Evolutionary conservation across 2,888 invertebrate species (phyloP).

Genomic region (Hypomecis atomaria): DNA sequence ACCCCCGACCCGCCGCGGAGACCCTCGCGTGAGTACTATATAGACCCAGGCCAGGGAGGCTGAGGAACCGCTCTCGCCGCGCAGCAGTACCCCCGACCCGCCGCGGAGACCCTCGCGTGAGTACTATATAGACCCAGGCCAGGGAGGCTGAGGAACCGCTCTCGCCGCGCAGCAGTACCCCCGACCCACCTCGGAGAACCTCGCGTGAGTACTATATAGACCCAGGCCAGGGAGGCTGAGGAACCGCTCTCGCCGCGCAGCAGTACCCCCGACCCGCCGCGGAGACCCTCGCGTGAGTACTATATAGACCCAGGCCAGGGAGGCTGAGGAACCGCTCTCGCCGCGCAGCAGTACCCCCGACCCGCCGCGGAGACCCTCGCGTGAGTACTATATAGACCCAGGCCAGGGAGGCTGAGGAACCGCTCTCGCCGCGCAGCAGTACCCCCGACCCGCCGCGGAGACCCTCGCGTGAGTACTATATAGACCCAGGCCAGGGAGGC

Average conservation of each 20-base stretch:
- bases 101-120: conserved; percentile 37
- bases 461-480: conserved; percentile 40
- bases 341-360: conserved; percentile 43
- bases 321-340: conserved; percentile 60
- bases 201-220: conserved; percentile 53
- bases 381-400: conserved; percentile 75
- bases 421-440: conserved; percentile 47
- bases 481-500: conserved; percentile 83
- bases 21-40: conserved; percentile 40
- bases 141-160: conserved; percentile 66
- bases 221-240: conserved; percentile 82
- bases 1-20: conserved; percentile 36
- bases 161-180: conserved; percentile 46
- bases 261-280: conserved; percentile 36
- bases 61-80: conserved; percentile 54
- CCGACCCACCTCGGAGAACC: conserved; percentile 32
- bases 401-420: conserved; percentile 71
- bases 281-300: conserved; percentile 40
- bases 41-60: conserved; percentile 83
- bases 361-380: conserved; percentile 32
- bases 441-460: conserved; percentile 36
- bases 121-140: conserved; percentile 79
- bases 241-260: conserved; percentile 51
- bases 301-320: conserved; percentile 81
- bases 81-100: conserved; percentile 35